Evolutionary conservation across 53 echinoderm and acorn worm species (phyloP).

Genomic region (Henricia sp.): DNA sequence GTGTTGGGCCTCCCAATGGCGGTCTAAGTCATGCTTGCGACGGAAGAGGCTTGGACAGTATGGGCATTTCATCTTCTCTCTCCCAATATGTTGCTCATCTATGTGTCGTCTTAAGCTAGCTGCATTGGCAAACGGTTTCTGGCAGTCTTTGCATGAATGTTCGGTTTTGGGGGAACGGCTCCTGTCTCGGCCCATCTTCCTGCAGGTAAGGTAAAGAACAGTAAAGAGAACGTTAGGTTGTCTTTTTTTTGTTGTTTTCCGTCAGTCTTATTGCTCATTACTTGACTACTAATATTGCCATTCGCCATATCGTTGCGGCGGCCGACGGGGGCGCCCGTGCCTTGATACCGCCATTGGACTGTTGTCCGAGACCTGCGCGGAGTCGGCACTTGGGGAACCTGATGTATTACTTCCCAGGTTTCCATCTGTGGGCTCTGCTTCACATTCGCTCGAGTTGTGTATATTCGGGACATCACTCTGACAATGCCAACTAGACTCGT

Average conservation of each 20-base stretch:
- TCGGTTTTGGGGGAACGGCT: neutral
- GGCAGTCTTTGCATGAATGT: neutral
- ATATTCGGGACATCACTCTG: neutral
- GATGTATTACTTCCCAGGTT: no score
- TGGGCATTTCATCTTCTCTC: constrained; percentile 2
- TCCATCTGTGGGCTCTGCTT: no score
- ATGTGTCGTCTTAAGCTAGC: neutral
- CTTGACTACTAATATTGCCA: neutral
- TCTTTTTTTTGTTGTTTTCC: neutral
- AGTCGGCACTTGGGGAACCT: no score
- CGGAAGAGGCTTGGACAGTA: neutral
- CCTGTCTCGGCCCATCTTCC: neutral
- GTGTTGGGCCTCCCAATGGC: no score
- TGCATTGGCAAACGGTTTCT: neutral
- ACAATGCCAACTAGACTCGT: neutral
- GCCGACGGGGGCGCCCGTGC: neutral
- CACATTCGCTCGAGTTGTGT: no score
- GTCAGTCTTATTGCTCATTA: neutral
- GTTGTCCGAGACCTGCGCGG: no score
- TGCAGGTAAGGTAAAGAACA: neutral
- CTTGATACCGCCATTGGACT: no score
- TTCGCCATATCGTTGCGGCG: neutral
- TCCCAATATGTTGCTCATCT: constrained; percentile 7
- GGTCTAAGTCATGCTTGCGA: no score
- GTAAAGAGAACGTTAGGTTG: neutral